Conservation (phyloP, 2,888 invertebrate genomes). For the Drosophila quinaria region DNA sequence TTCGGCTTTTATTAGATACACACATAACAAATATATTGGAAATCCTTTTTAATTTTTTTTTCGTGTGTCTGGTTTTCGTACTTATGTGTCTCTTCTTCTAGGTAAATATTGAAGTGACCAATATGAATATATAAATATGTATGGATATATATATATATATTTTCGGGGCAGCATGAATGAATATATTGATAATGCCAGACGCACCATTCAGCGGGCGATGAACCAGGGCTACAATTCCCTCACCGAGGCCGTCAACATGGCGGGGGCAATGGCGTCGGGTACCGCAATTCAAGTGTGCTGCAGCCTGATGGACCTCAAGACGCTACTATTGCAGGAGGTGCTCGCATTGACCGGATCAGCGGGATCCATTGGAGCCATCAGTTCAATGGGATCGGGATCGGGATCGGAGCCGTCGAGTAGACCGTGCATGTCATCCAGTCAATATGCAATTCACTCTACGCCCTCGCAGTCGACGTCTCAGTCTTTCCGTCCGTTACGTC, state of each 20-base stretch:
- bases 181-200: conserved; percentile 43
- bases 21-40: conserved; percentile 19
- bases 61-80: conserved; percentile 31
- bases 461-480: background rate
- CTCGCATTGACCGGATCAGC: no score
- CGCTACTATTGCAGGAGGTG: background rate
- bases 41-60: conserved; percentile 16
- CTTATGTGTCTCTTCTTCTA: conserved; percentile 30
- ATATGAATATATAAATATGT: background rate
- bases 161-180: conserved; percentile 32
- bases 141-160: background rate
- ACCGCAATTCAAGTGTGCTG: background rate
- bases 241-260: conserved; percentile 1
- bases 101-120: conserved; percentile 23
- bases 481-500: conserved; percentile 86
- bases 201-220: conserved; percentile 30
- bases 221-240: conserved; percentile 26
- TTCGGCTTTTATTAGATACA: conserved; percentile 30
- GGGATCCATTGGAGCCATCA: background rate
- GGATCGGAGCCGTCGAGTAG: background rate
- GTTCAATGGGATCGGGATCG: background rate
- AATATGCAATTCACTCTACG: no score
- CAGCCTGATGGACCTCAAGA: conserved; percentile 12
- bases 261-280: conserved; percentile 8
- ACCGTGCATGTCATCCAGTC: background rate